These are phyloP conservation scores for Hypsopygia costalis DNA, from an alignment of 2,888 invertebrate species.

Conservation along the genomic window DNA sequence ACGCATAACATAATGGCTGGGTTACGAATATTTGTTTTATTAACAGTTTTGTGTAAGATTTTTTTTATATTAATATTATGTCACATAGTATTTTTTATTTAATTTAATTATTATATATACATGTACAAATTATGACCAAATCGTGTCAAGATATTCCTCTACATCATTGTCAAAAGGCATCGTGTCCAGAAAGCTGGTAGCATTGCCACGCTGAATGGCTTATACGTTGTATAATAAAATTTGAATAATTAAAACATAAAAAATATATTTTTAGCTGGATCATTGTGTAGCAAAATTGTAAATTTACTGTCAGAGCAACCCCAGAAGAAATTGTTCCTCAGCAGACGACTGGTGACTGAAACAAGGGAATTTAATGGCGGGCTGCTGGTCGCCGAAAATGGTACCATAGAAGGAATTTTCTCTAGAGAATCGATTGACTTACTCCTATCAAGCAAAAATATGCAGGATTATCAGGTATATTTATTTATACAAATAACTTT, in stretches of 20 bases:
- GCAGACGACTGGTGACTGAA: constrained; percentile 71
- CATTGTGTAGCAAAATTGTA: constrained; percentile 25
- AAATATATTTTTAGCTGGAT: constrained; percentile 19
- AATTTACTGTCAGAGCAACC: constrained; percentile 17
- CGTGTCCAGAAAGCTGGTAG: no score
- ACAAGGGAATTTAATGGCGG: constrained; percentile 78
- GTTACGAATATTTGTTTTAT: constrained; percentile 2
- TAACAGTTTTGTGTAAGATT: not conserved
- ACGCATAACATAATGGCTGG: constrained; percentile 10
- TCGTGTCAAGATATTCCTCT: no score
- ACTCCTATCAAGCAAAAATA: constrained; percentile 29
- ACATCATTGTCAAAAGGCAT: no score
- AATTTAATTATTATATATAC: not conserved
- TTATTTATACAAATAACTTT: no score
- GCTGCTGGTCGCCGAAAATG: constrained; percentile 78
- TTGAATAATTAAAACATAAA: not conserved
- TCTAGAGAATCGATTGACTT: constrained; percentile 60
- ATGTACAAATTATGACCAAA: no score
- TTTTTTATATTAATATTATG: not conserved
- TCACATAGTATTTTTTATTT: not conserved
- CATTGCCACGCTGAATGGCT: no score
- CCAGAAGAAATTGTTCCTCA: constrained; percentile 52
- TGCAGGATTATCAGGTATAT: constrained; percentile 5
- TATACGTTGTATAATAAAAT: not conserved
- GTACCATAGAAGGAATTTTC: constrained; percentile 78